Percentiles rank a stretch among this genome's conserved stretches.
These are phyloP conservation scores for Brachystomella parvula DNA, from an alignment of 1,140 invertebrate species.

Conservation along the genomic window DNA sequence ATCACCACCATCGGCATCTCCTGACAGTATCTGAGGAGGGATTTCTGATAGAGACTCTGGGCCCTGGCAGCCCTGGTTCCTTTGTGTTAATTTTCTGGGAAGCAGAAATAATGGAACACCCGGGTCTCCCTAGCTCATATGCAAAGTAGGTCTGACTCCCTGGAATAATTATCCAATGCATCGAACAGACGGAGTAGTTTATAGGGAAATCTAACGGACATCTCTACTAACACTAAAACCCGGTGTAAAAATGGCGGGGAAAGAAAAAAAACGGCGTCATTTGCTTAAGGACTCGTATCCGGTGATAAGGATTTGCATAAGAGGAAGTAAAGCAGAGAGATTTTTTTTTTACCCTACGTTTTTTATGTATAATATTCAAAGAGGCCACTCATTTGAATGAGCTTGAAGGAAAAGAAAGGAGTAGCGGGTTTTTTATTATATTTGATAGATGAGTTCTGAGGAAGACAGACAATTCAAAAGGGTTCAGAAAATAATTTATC, in stretches of 20 bases:
- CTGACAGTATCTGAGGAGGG: neutral
- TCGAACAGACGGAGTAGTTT: too few species aligned
- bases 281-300: constrained; percentile 6
- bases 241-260: constrained; percentile 7
- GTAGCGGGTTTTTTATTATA: too few species aligned
- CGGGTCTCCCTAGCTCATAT: neutral
- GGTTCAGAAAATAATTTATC: constrained; percentile 7
- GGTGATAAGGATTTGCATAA: constrained; percentile 2
- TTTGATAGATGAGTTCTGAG: constrained; percentile 11
- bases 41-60: neutral
- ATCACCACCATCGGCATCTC: neutral
- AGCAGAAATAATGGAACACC: constrained; percentile 9
- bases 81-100: too few species aligned
- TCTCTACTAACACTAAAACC: too few species aligned
- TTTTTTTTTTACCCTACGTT: too few species aligned
- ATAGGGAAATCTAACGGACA: neutral
- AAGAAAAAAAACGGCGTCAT: neutral
- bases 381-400: neutral
- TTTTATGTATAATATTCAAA: too few species aligned
- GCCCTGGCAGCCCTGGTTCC: too few species aligned
- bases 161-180: neutral
- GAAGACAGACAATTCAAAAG: neutral
- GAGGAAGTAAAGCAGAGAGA: too few species aligned
- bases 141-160: neutral
- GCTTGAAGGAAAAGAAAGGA: neutral